Percentiles rank a stretch among this genome's conserved stretches.
phyloP scores from a whole-genome alignment of 2,113 vertebrate genomes.

The Carassius auratus region DNA sequence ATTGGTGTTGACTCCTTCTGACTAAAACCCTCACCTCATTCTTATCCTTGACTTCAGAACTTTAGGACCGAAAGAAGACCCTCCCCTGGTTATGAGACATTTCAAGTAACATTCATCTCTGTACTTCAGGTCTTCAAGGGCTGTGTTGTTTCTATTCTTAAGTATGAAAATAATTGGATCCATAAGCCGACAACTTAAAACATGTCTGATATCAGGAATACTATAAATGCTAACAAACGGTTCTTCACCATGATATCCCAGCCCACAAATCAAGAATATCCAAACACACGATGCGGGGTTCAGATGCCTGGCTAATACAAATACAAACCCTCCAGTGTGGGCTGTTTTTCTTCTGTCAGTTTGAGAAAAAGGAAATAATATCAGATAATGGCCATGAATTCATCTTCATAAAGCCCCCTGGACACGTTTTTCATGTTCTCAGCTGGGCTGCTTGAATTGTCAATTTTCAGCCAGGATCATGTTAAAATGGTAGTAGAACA shows the following conservation, averaged over 20 bases:
- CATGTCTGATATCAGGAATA: constrained; percentile 5
- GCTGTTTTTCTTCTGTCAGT: constrained; percentile 28
- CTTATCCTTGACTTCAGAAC: not conserved
- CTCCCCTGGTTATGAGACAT: not conserved
- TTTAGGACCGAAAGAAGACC: not conserved
- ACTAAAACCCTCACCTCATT: not conserved
- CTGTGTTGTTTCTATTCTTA: constrained; percentile 2
- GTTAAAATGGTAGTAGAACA: constrained; percentile 34
- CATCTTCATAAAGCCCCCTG: constrained; percentile 4
- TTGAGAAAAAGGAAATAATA: not conserved
- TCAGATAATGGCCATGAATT: constrained; percentile 32
- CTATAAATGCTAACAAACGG: not conserved
- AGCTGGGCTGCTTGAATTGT: constrained; percentile 25
- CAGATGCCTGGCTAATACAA: constrained; percentile 5
- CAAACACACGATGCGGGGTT: not conserved
- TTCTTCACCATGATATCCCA: not conserved
- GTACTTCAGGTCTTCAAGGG: not conserved
- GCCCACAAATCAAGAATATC: constrained; percentile 13
- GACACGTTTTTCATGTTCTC: constrained; percentile 37
- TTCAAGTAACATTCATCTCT: not conserved
- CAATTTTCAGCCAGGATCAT: constrained; percentile 42
- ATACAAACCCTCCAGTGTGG: constrained; percentile 27
- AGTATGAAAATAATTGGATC: not conserved
- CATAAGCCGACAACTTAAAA: not conserved
- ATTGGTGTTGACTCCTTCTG: constrained; percentile 9